These are phyloP conservation scores for Sander vitreus DNA, from an alignment of 2,113 vertebrate genomes.

Conservation along the genomic window DNA sequence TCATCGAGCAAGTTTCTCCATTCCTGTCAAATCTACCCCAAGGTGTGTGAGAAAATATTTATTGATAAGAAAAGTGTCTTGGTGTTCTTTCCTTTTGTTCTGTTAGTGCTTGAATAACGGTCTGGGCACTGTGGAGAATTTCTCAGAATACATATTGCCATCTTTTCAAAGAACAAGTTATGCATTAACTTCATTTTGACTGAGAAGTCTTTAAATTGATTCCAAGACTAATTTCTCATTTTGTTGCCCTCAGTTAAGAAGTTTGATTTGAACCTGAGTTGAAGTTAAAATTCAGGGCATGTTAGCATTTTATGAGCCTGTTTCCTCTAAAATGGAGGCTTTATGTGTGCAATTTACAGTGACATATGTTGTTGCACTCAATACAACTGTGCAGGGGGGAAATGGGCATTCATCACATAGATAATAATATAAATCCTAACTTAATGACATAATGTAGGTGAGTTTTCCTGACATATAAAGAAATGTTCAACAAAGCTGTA, in stretches of 20 bases:
- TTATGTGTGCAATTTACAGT: conserved; percentile 50
- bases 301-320: conserved; percentile 50
- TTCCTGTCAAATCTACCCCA: conserved; percentile 35
- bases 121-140: conserved; percentile 23
- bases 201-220: conserved; percentile 43
- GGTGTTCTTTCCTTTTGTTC: conserved; percentile 44
- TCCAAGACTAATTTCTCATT: conserved; percentile 35
- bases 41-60: conserved; percentile 60
- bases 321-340: conserved; percentile 50
- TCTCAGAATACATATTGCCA: conserved; percentile 47
- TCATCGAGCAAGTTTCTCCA: conserved; percentile 24
- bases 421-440: conserved; percentile 14
- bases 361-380: conserved; percentile 40
- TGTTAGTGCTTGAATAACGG: conserved; percentile 48
- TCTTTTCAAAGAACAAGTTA: conserved; percentile 29
- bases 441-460: not conserved
- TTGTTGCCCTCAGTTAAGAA: conserved; percentile 34
- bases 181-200: conserved; percentile 55
- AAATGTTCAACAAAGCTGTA: not conserved
- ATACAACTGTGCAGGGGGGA: conserved; percentile 18
- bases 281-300: conserved; percentile 36
- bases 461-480: conserved; percentile 14
- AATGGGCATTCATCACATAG: not conserved
- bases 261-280: conserved; percentile 48
- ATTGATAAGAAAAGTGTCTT: conserved; percentile 49